These are phyloP conservation scores for Zaprionus lineosus DNA, from an alignment of 2,888 invertebrate genomes.

Conservation along the genomic window DNA sequence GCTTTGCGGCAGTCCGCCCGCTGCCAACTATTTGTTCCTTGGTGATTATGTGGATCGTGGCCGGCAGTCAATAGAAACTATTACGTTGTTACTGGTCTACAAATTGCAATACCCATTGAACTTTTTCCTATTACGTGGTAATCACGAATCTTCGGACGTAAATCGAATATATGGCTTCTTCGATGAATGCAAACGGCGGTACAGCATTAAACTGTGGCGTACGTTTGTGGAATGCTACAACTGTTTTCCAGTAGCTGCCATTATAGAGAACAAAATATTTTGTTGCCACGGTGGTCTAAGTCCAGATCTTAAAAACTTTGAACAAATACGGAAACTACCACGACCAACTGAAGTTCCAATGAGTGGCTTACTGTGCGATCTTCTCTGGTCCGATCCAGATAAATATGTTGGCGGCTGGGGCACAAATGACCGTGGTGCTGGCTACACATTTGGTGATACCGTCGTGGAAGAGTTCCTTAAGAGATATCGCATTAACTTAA, in stretches of 20 bases:
- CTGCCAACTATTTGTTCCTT: constrained; percentile 28
- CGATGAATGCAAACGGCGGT: constrained; percentile 38
- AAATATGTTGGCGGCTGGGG: background rate
- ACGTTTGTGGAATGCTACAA: constrained; percentile 36
- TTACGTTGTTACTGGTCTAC: constrained; percentile 30
- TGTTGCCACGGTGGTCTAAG: constrained; percentile 41
- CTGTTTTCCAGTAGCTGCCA: constrained; percentile 37
- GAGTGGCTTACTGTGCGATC: constrained; percentile 27
- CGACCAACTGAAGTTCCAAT: constrained; percentile 24
- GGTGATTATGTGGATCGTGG: constrained; percentile 44
- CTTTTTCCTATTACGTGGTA: constrained; percentile 30
- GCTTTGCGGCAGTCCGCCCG: constrained; percentile 10
- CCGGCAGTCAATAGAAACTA: constrained; percentile 22
- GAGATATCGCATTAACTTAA: constrained; percentile 9
- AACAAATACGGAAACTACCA: constrained; percentile 4
- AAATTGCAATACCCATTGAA: constrained; percentile 20
- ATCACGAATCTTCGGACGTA: constrained; percentile 28
- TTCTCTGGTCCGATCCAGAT: constrained; percentile 36
- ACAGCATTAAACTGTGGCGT: constrained; percentile 31
- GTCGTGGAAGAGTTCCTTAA: constrained; percentile 9
- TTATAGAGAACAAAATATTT: constrained; percentile 25
- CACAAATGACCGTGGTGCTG: constrained; percentile 19
- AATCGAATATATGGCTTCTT: constrained; percentile 35
- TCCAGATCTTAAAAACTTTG: constrained; percentile 10
- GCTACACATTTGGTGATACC: constrained; percentile 10